These are phyloP conservation scores for Astur gentilis DNA, from an alignment of 2,113 vertebrate species.

Conservation along the genomic window DNA sequence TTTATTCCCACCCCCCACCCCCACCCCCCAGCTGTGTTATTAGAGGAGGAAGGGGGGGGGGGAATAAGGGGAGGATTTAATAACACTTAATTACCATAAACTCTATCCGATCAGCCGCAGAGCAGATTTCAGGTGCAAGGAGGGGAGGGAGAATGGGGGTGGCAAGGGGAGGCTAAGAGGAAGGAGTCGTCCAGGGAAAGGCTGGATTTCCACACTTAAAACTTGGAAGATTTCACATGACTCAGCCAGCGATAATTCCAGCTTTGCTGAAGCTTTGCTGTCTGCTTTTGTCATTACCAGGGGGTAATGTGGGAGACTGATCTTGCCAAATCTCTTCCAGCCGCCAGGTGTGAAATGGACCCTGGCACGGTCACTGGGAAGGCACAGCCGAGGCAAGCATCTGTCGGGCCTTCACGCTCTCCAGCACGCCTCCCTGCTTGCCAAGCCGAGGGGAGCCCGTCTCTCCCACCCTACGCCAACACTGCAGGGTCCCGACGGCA, in stretches of 20 bases:
- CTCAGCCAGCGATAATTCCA: slow-evolving; percentile 64
- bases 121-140: slow-evolving; percentile 46
- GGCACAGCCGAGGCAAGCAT: neutral
- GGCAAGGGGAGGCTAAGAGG: neutral
- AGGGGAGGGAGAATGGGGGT: neutral
- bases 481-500: neutral
- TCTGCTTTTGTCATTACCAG: slow-evolving; percentile 80
- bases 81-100: slow-evolving; percentile 54
- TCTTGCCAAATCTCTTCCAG: slow-evolving; percentile 54
- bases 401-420: neutral
- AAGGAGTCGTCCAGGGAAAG: slow-evolving; percentile 43
- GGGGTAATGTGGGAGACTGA: slow-evolving; percentile 60
- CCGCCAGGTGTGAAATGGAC: slow-evolving; percentile 59
- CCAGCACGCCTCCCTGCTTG: rapidly evolving
- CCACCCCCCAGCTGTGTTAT: neutral
- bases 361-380: neutral
- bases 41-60: neutral
- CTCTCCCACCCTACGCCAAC: neutral
- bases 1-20: neutral
- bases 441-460: neutral
- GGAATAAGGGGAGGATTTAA: neutral
- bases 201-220: slow-evolving; percentile 52
- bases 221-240: slow-evolving; percentile 48
- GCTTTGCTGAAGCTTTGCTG: slow-evolving; percentile 69
- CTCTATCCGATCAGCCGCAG: slow-evolving; percentile 25